Conservation (phyloP, 1,140 invertebrate genomes). For the Lepidurus packardi region DNA sequence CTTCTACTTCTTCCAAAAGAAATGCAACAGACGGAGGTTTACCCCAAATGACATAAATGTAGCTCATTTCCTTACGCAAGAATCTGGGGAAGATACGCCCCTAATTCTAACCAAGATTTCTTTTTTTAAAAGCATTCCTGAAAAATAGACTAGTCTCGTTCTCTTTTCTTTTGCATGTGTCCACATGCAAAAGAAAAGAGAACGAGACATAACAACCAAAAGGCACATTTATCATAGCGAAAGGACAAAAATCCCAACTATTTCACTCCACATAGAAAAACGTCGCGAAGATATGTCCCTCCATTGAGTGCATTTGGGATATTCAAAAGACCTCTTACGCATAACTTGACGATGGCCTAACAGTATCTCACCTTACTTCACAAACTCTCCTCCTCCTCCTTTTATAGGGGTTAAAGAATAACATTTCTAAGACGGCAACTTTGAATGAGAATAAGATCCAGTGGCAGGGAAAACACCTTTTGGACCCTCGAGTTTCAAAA, state of each 20-base stretch:
- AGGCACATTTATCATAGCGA: not conserved
- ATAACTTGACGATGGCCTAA: not conserved
- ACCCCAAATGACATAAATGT: slow-evolving; percentile 11
- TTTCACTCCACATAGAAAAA: not conserved
- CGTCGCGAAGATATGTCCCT: not conserved
- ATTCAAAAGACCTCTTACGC: slow-evolving; percentile 10
- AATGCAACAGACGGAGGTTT: slow-evolving; percentile 10
- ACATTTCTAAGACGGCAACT: not conserved
- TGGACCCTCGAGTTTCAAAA: not conserved
- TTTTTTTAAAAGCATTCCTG: slow-evolving; percentile 14
- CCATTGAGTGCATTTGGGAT: not conserved
- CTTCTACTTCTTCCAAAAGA: not conserved
- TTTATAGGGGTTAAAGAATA: not conserved
- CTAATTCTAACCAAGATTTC: not conserved
- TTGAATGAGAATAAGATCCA: not conserved
- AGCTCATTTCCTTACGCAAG: not conserved
- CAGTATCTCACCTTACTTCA: slow-evolving; percentile 1
- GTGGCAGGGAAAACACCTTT: not conserved
- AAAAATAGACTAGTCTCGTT: not conserved
- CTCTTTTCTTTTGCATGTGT: no score
- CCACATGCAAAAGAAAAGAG: not conserved
- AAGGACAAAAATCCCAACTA: slow-evolving; percentile 4
- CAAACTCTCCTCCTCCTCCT: not conserved
- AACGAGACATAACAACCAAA: not conserved
- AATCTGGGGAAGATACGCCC: slow-evolving; percentile 18